These are phyloP conservation scores for Australoheros facetus DNA, from an alignment of 2,797 vertebrate genomes.

Conservation along the genomic window DNA sequence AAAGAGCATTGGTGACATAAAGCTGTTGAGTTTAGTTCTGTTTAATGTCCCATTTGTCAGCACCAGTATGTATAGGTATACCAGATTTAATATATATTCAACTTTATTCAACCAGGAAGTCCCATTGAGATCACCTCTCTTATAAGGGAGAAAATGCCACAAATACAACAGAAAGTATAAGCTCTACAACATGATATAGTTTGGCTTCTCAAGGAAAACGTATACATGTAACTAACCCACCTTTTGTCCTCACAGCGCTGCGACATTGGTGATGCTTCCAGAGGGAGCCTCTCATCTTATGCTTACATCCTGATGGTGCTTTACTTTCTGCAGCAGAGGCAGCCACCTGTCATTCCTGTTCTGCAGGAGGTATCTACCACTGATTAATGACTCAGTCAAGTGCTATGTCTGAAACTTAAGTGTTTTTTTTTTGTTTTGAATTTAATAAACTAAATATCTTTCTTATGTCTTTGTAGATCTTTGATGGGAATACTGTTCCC, in stretches of 20 bases:
- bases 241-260: constrained; percentile 85
- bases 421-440: not conserved
- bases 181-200: not conserved
- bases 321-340: constrained; percentile 97
- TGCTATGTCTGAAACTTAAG: not conserved
- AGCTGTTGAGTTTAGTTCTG: not conserved
- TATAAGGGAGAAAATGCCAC: not conserved
- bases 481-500: constrained; percentile 89
- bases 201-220: not conserved
- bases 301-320: constrained; percentile 99
- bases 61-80: not conserved
- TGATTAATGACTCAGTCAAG: not conserved
- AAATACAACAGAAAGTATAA: not conserved
- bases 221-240: not conserved
- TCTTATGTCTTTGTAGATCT: constrained; percentile 82
- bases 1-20: not conserved
- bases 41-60: not conserved
- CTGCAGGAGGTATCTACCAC: constrained; percentile 89
- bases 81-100: not conserved
- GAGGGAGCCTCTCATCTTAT: constrained; percentile 97
- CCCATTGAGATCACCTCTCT: not conserved
- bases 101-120: not conserved
- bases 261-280: constrained; percentile 97
- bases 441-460: not conserved
- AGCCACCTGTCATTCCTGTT: constrained; percentile 95